These are phyloP conservation scores for Cantharis rustica DNA, from an alignment of 2,888 invertebrate species.

Conservation along the genomic window DNA sequence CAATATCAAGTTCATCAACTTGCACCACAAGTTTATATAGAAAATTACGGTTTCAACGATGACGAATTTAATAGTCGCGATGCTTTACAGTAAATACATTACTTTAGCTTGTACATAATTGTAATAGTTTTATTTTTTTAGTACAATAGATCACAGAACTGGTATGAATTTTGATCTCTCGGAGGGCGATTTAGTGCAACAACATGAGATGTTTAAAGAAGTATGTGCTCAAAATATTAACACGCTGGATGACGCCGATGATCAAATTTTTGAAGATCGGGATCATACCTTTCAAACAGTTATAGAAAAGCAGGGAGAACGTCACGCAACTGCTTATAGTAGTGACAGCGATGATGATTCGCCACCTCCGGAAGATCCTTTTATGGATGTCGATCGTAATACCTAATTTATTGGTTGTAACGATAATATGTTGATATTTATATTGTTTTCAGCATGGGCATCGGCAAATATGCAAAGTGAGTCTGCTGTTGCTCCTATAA, in stretches of 20 bases:
- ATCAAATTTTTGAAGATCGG: constrained; percentile 57
- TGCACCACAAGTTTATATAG: constrained; percentile 62
- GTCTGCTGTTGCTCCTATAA: constrained; percentile 33
- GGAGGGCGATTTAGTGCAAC: constrained; percentile 57
- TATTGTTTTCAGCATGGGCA: constrained; percentile 47
- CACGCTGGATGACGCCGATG: constrained; percentile 47
- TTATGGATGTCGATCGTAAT: constrained; percentile 58
- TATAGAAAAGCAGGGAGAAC: constrained; percentile 53
- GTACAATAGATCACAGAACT: constrained; percentile 49
- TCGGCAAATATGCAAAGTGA: constrained; percentile 41
- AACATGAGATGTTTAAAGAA: constrained; percentile 66
- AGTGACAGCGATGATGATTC: constrained; percentile 58
- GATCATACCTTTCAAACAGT: constrained; percentile 59
- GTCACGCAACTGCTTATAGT: constrained; percentile 54
- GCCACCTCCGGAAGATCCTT: constrained; percentile 53
- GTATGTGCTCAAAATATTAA: constrained; percentile 56
- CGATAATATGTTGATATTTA: background rate
- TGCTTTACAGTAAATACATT: constrained; percentile 57
- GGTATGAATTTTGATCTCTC: constrained; percentile 56
- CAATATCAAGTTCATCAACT: constrained; percentile 68
- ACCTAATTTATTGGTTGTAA: constrained; percentile 20
- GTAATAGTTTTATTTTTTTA: constrained; percentile 24
- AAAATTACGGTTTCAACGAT: constrained; percentile 66
- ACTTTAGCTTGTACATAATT: background rate
- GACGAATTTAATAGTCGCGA: constrained; percentile 66